Conservation (phyloP, 2,113 vertebrate genomes). For the Coptodon bakossiorum region DNA sequence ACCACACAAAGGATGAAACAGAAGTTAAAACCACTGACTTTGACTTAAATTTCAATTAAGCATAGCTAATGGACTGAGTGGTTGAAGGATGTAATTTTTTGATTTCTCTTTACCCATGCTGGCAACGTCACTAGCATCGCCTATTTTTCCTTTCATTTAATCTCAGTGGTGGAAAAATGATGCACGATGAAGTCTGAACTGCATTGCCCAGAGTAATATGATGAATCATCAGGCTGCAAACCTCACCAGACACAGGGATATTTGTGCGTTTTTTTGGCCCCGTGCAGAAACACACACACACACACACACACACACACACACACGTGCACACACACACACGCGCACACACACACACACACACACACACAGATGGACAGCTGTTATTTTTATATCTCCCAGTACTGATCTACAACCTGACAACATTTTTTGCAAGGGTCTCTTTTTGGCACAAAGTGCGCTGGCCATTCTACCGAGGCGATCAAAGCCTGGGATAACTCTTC, state of each 20-base stretch:
- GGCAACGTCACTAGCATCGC: neutral
- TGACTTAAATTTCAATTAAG: conserved; percentile 22
- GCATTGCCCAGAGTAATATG: neutral
- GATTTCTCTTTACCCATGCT: neutral
- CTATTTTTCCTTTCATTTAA: neutral
- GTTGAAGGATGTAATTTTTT: neutral
- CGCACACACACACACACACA: neutral
- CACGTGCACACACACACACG: too few relatives aligned
- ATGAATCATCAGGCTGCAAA: conserved; percentile 26
- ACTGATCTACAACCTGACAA: conserved; percentile 12
- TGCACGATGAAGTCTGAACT: conserved; percentile 4
- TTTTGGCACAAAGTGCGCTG: neutral
- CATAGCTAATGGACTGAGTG: conserved; percentile 13
- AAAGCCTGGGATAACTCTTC: conserved; percentile 15
- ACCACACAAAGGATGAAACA: neutral
- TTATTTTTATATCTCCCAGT: neutral
- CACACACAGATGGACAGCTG: neutral
- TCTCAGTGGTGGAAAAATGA: conserved; percentile 26
- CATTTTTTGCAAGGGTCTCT: neutral
- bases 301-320: too few relatives aligned
- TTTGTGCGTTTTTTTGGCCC: neutral
- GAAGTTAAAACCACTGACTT: neutral
- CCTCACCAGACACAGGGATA: neutral
- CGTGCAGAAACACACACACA: neutral
- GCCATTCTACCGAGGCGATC: neutral